A percentile compares a stretch with the other conserved stretches of the same genome.
These are phyloP conservation scores for Leptocoma aspasia DNA, from an alignment of 2,113 vertebrate species.

Conservation along the genomic window DNA sequence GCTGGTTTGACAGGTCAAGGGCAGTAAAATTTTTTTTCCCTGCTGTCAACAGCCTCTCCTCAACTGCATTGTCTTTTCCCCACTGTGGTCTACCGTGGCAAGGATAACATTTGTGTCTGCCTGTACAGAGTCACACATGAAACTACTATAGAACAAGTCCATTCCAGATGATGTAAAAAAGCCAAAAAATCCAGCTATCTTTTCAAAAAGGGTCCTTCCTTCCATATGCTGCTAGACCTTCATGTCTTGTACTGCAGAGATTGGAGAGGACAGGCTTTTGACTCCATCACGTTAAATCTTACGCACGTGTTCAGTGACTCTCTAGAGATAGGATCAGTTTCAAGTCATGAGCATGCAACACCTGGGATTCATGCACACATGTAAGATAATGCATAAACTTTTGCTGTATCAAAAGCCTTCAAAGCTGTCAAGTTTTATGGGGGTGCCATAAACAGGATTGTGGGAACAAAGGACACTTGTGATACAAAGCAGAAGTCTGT, in stretches of 20 bases:
- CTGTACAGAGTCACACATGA: neutral
- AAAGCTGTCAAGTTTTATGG: neutral
- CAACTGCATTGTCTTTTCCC: neutral
- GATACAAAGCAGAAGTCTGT: neutral
- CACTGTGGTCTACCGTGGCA: neutral
- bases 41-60: neutral
- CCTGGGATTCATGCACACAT: neutral
- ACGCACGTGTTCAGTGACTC: fast-evolving
- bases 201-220: neutral
- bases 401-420: neutral
- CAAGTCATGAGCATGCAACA: neutral
- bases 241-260: neutral
- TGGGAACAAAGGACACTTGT: neutral
- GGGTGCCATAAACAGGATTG: neutral
- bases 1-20: neutral
- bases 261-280: neutral
- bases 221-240: neutral
- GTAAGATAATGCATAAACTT: neutral
- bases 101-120: neutral
- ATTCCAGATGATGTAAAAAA: neutral
- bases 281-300: neutral
- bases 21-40: neutral
- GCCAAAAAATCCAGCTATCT: neutral
- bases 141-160: neutral
- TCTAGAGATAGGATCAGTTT: neutral